Evolutionary conservation across 1,140 invertebrate species (phyloP), one percentile per base, ranked within the genome.

Genomic region (Babylonia areolata): DNA sequence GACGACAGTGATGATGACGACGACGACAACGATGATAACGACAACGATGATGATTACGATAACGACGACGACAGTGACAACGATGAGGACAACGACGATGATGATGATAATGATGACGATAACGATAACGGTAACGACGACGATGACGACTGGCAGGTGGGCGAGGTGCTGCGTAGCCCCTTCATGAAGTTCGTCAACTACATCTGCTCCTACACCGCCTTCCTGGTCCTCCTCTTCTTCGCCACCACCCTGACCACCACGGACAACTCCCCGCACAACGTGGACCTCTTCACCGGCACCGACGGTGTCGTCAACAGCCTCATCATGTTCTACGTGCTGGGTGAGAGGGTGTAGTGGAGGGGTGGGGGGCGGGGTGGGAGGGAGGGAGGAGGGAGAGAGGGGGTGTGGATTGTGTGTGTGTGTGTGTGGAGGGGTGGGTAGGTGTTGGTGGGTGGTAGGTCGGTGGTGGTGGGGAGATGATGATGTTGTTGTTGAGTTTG

Each of bases 151-250:
- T 17, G 46, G 3, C 87, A 96, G 86, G 96, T 97, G 92, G 97
- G 97, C 33, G 94, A 96, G 85, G 97, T 97, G 90, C 97, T 98
- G 96, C 97, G 97, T 93, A 98, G 98, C 91, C 98, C 98, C 0
- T 98, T 98, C 93, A 97, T 98, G 91, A 98, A 98, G 94, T 99
- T 99, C 94, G 97, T 99, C 89, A 97, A 96, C 91, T 97, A 98
- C 92, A 98, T 97, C 9, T 96, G 97, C 5, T 98, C 97, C 2
- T 99, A 98, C 93, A 97, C 97, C 87, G 96, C 97, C 88, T 98
- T 98, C 94, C 95, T 98, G n/a, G 96, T 92, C 11, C 83, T 90
- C 40, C 85, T 92, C n/a, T 92, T 90, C 75, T 86, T 90, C 69
- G 88, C 88, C 37, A 90, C 89, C 31, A 82, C 83, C 33, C 85